phyloP scores from a whole-genome alignment of 2,113 vertebrate genomes.

The Glareola pratincola region DNA sequence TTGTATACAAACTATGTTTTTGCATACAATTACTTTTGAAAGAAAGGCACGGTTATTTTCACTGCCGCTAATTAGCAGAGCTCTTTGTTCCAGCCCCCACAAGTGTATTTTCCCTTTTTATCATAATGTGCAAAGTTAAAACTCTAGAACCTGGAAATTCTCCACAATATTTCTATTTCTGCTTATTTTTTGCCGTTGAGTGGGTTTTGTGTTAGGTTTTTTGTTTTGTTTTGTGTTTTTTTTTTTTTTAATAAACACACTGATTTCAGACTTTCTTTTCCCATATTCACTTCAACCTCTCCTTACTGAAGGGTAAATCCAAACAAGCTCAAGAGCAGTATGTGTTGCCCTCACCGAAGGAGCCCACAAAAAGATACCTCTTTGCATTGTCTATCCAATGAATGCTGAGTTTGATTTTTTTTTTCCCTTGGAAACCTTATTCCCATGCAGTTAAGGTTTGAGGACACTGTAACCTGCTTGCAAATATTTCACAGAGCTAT shows the following conservation, averaged over 20 bases:
- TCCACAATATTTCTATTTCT: not conserved
- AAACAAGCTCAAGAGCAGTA: not conserved
- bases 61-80: not conserved
- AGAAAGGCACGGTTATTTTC: not conserved
- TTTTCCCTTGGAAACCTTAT: not conserved
- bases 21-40: not conserved
- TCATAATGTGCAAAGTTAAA: not conserved
- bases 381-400: not conserved
- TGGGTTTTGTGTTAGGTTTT: not conserved
- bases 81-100: not conserved
- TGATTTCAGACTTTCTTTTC: not conserved
- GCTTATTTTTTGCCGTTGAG: not conserved
- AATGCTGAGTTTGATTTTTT: not conserved
- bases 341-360: not conserved
- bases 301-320: not conserved
- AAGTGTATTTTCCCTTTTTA: not conserved
- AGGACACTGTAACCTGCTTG: not conserved
- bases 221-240: not conserved
- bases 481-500: not conserved
- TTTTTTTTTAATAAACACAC: not conserved
- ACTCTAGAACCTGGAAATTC: not conserved
- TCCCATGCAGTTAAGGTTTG: not conserved
- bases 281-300: not conserved
- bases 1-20: not conserved
- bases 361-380: not conserved